Conservation (phyloP, 2,113 vertebrate genomes). For the Chaenocephalus aceratus region DNA sequence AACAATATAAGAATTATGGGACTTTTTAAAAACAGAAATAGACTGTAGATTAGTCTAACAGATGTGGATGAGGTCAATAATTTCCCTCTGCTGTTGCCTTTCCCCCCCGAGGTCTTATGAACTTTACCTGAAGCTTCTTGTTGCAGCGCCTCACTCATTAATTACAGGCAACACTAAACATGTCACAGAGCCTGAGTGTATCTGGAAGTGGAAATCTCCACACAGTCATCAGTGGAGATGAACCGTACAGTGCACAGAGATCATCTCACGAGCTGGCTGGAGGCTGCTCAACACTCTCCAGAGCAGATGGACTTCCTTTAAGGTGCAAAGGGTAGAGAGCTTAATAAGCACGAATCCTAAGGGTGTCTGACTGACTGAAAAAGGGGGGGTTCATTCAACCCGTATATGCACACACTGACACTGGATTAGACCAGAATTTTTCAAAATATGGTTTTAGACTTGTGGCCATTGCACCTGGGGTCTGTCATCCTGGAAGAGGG, state of each 20-base stretch:
- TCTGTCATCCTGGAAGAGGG: conserved; percentile 44
- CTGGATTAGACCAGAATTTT: conserved; percentile 29
- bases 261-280: conserved; percentile 58
- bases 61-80: conserved; percentile 56
- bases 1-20: conserved; percentile 36
- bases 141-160: conserved; percentile 56
- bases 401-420: conserved; percentile 7
- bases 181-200: conserved; percentile 61
- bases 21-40: conserved; percentile 15
- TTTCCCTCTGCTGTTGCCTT: conserved; percentile 46
- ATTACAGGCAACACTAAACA: conserved; percentile 61
- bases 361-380: conserved; percentile 69
- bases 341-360: conserved; percentile 79
- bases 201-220: conserved; percentile 69
- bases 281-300: conserved; percentile 62
- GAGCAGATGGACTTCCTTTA: conserved; percentile 79
- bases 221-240: conserved; percentile 58
- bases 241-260: conserved; percentile 51
- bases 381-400: conserved; percentile 60
- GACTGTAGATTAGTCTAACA: conserved; percentile 46
- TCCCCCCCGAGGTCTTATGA: conserved; percentile 43
- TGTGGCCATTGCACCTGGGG: conserved; percentile 58
- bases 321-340: conserved; percentile 74
- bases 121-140: conserved; percentile 60
- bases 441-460: conserved; percentile 45